Evolutionary conservation across 2,113 vertebrate genomes (phyloP).

Genomic region (Sinocyclocheilus anshuiensis): DNA sequence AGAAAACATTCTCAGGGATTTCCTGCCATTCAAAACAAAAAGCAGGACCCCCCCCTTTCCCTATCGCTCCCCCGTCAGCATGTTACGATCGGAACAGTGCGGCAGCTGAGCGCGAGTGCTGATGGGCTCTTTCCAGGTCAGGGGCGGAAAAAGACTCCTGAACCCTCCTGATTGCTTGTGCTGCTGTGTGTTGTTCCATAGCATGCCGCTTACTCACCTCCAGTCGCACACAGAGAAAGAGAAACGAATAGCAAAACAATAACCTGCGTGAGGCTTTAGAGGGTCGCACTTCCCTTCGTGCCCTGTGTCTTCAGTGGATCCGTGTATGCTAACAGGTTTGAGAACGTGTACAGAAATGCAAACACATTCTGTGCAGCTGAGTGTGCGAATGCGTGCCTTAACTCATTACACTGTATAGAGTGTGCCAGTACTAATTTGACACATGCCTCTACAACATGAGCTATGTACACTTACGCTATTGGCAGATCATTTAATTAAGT

Average conservation of each 20-base stretch:
- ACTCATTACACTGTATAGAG: neutral
- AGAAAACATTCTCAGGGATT: slow-evolving; percentile 64
- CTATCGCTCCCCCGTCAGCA: slow-evolving; percentile 9
- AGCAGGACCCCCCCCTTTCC: slow-evolving; percentile 56
- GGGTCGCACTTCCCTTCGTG: slow-evolving; percentile 43
- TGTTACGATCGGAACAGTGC: slow-evolving; percentile 27
- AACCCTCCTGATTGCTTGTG: slow-evolving; percentile 52
- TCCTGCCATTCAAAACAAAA: slow-evolving; percentile 60
- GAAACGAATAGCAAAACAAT: slow-evolving; percentile 45
- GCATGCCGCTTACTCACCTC: slow-evolving; percentile 31
- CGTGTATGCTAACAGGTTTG: neutral
- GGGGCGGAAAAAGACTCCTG: slow-evolving; percentile 45
- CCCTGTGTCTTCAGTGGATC: slow-evolving; percentile 17
- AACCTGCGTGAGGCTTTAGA: slow-evolving; percentile 46
- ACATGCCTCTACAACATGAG: neutral
- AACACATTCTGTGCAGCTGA: slow-evolving; percentile 47
- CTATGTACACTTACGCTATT: slow-evolving; percentile 1
- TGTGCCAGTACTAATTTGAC: slow-evolving; percentile 17
- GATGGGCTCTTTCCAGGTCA: slow-evolving; percentile 37
- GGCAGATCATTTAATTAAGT: slow-evolving; percentile 16
- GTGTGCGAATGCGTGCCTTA: slow-evolving; percentile 15
- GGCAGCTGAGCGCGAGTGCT: slow-evolving; percentile 23
- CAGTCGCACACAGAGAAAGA: neutral
- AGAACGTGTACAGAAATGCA: neutral
- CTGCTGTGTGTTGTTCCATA: slow-evolving; percentile 42